These are phyloP conservation scores for Drosophila hydei DNA, from an alignment of 1,140 invertebrate species.

Conservation along the genomic window DNA sequence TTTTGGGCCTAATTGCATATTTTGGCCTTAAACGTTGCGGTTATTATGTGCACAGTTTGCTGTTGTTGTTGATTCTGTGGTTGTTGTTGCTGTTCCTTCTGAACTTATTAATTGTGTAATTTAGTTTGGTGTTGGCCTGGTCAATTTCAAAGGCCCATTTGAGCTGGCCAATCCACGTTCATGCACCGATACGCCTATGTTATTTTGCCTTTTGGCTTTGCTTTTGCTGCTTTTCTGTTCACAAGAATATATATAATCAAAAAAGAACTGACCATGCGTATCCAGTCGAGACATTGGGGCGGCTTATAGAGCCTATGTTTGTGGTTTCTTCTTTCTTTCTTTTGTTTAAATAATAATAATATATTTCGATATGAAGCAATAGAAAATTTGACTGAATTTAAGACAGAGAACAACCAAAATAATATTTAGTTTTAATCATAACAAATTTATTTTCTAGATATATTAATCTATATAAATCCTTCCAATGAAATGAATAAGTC, in stretches of 20 bases:
- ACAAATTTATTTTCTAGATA: too few relatives aligned
- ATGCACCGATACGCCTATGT: conserved; percentile 36
- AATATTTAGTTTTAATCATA: too few relatives aligned
- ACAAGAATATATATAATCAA: neutral
- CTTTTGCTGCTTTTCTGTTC: neutral
- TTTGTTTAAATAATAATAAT: too few relatives aligned
- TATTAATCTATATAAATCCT: too few relatives aligned
- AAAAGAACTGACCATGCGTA: conserved; percentile 24
- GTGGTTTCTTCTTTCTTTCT: neutral
- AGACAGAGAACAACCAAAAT: too few relatives aligned
- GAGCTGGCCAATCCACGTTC: conserved; percentile 47
- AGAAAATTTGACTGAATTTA: too few relatives aligned
- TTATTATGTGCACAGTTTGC: conserved; percentile 53
- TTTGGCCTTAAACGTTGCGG: conserved; percentile 66
- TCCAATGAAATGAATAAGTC: neutral
- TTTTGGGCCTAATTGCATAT: conserved; percentile 70
- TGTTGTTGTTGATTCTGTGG: conserved; percentile 21
- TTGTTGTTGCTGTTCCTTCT: conserved; percentile 18
- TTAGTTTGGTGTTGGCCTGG: conserved; percentile 60
- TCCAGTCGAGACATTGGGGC: conserved; percentile 15
- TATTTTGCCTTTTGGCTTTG: neutral
- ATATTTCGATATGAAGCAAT: too few relatives aligned
- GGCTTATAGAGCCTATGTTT: conserved; percentile 2
- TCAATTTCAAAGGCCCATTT: conserved; percentile 53
- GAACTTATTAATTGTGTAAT: conserved; percentile 77